Evolutionary conservation across 2,113 vertebrate genomes (phyloP).

Genomic region (Tychaedon coryphoeus): DNA sequence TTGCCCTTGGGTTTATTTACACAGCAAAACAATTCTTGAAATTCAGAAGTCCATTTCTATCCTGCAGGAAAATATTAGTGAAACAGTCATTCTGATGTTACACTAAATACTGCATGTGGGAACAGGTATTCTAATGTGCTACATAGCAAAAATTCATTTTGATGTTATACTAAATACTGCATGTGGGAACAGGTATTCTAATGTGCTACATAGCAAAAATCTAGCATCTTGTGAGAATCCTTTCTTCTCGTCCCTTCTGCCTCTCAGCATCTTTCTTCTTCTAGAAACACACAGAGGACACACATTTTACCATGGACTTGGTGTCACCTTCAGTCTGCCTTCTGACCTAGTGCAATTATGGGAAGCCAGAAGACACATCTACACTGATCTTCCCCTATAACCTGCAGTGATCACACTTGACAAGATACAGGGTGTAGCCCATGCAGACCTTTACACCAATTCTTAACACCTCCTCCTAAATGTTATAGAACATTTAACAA

Average conservation of each 20-base stretch:
- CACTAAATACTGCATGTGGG: not conserved
- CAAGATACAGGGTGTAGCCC: not conserved
- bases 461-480: not conserved
- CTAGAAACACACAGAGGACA: not conserved
- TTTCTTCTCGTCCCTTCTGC: not conserved
- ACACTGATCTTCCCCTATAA: not conserved
- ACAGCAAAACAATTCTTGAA: not conserved
- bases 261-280: not conserved
- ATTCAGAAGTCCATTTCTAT: not conserved
- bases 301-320: not conserved
- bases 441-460: not conserved
- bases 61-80: not conserved
- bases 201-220: not conserved
- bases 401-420: not conserved
- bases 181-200: not conserved
- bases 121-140: not conserved
- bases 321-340: not conserved
- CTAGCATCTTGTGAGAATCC: accelerated
- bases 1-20: not conserved
- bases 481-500: not conserved
- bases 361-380: not conserved
- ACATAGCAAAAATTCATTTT: not conserved
- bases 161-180: not conserved
- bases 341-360: not conserved
- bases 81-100: not conserved